Base-by-base conservation (phyloP, 2,113 vertebrate species). In the Genyomyrus donnyi region DNA sequence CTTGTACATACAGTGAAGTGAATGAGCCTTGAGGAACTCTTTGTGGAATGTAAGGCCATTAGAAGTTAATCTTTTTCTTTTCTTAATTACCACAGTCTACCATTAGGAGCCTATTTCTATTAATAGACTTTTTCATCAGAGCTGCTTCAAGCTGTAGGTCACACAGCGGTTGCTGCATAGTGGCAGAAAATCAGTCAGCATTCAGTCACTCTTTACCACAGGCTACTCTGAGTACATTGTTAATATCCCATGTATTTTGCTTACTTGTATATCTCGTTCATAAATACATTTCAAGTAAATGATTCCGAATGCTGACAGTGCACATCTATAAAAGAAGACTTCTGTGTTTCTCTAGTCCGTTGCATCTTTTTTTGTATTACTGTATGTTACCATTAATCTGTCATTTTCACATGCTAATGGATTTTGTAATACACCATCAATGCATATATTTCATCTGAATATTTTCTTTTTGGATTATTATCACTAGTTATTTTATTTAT, bases 21-120 rank as follows among this genome's bases (percentile, higher is more conserved):
- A 93, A 92, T 85, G 84, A 91, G 90, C 90, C 94, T 92, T 88
- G 85, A 93, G 93, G 92, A 93, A 31, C 31, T 87, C 88, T 91
- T 89, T 31, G 87, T 85, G 21, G 58, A 89, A 92, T 91, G 88
- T 92, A 90, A 91, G 89, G 92, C 91, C 88, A 90, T 88, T 48
- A 88, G 85, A 91, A 92, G 91, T 91, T 91, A 89, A 93, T 91
- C 66, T 85, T 27, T 74, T 89, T 88, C 88, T 88, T 62, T 88
- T 89, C 92, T 88, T 93, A 90, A 92, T 93, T 91, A 91, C 87
- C 48, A 70, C 39, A 85, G 91, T 92, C 70, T 70, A 31, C 85
- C 85, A 87, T 87, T 87, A 87, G 85, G 48, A 53, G 85, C 13
- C 49, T 35, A 27, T 39, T 87, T 53, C 49, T 87, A 87, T 87